A percentile compares a stretch with the other conserved stretches of the same genome.
These are phyloP conservation scores for Pristionchus entomophagus DNA, from an alignment of 2,888 invertebrate genomes.

Conservation along the genomic window DNA sequence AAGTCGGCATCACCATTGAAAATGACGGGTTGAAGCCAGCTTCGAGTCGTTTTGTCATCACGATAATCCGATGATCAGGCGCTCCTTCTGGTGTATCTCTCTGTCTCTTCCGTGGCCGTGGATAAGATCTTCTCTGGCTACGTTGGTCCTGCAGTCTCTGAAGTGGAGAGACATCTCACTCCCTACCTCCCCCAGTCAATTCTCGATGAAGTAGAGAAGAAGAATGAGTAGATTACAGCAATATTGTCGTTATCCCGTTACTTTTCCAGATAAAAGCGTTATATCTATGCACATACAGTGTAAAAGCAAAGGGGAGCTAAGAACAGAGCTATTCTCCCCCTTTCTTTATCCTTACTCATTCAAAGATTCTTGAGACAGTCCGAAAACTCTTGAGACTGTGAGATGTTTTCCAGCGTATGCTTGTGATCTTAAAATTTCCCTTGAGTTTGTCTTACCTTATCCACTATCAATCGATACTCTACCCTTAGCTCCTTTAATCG, in stretches of 20 bases:
- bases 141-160: neutral
- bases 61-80: constrained; percentile 5
- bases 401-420: too few relatives aligned
- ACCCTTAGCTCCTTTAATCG: neutral
- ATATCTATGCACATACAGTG: too few relatives aligned
- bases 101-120: neutral
- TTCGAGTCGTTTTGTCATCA: too few relatives aligned
- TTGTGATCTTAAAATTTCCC: neutral
- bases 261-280: too few relatives aligned
- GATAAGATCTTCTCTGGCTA: neutral
- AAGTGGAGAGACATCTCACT: constrained; percentile 24
- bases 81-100: constrained; percentile 23
- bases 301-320: too few relatives aligned
- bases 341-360: too few relatives aligned
- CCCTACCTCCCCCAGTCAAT: constrained; percentile 34
- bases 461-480: constrained; percentile 41
- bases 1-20: too few relatives aligned
- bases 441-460: neutral
- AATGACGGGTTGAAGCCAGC: too few relatives aligned
- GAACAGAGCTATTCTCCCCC: too few relatives aligned
- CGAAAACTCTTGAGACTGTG: too few relatives aligned
- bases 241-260: too few relatives aligned
- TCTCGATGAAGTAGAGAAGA: constrained; percentile 9
- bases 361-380: too few relatives aligned
- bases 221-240: neutral